Base-by-base conservation (phyloP, 1,140 invertebrate genomes). In the Penaeus vannamei region DNA sequence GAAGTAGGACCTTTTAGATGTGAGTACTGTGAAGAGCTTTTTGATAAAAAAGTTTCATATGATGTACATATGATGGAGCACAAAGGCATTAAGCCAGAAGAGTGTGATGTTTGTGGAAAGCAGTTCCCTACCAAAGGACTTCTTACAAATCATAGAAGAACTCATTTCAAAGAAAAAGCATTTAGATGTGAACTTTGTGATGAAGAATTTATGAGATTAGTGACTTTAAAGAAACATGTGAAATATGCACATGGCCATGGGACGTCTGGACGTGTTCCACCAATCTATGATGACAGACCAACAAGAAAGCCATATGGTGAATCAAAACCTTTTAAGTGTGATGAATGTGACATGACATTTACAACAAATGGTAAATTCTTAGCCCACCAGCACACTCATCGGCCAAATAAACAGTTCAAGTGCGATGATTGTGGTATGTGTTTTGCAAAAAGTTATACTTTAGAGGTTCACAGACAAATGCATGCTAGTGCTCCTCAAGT, bases 11-110 rank as follows among this genome's bases (percentile, higher is more conserved):
- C 84, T 14, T 90, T 87, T 64, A 83, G 53, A 17, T 90, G 89
- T 84, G 80, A 84, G 19, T 90, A 79, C 42, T 90, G 89, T 87
- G 85, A 79, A 36, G 89, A 90, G 62, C 53, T 87, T n/a, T 90
- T 87, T 87, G 89, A 87, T 29, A 90, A 90, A 80, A 90, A 90
- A 53, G 85, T 86, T 53, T 83, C 64, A 17, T 90, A 84, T 83
- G 89, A 95, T 91, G 94, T 94, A n/a, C 95, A 95, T 90, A 93
- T 95, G 29, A 92, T 92, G 80, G 92, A 91, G 17, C 93, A 93
- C 87, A 93, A 92, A 20, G 93, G 93, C 10, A 91, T 93, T 62
- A 94, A 94, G n/a, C 93, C 94, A 26, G 94, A 95, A 80, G 94
- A 93, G 36, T 92, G 92, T 83, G 90, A 89, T 26, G 60, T 87